Evolutionary conservation across 2,113 vertebrate genomes (phyloP).

Genomic region (Desmodus rotundus): DNA sequence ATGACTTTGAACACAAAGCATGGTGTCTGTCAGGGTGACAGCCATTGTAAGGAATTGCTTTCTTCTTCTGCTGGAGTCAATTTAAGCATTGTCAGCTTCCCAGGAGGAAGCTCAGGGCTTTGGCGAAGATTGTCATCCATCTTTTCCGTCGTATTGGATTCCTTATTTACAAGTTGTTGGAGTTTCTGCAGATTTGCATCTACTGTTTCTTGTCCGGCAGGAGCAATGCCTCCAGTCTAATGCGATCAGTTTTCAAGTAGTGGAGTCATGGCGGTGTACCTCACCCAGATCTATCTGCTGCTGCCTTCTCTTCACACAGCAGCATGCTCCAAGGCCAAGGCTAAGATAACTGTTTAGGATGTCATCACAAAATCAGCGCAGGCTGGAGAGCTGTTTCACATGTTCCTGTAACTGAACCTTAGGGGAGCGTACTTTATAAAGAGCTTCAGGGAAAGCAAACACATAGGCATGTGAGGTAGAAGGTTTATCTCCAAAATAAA

Average conservation of each 20-base stretch:
- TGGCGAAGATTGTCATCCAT: conserved; percentile 98
- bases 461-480: conserved; percentile 95
- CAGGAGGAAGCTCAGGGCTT: conserved; percentile 94
- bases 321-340: conserved; percentile 69
- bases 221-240: no score
- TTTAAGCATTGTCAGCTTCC: conserved; percentile 86
- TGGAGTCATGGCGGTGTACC: no score
- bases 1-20: not conserved
- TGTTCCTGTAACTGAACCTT: conserved; percentile 92
- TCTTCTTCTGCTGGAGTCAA: conserved; percentile 81
- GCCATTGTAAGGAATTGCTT: conserved; percentile 81
- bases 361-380: conserved; percentile 72
- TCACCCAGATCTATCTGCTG: no score
- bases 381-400: conserved; percentile 91
- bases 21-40: conserved; percentile 78
- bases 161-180: no score
- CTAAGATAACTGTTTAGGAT: conserved; percentile 90
- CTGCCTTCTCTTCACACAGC: no score
- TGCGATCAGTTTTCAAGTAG: no score
- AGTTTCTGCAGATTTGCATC: no score
- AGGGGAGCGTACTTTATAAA: conserved; percentile 91
- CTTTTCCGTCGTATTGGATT: conserved; percentile 68
- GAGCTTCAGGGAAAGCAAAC: conserved; percentile 93
- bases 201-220: no score
- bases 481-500: conserved; percentile 93